Base-by-base conservation (phyloP, 2,113 vertebrate genomes). In the Sebastes fasciatus region DNA sequence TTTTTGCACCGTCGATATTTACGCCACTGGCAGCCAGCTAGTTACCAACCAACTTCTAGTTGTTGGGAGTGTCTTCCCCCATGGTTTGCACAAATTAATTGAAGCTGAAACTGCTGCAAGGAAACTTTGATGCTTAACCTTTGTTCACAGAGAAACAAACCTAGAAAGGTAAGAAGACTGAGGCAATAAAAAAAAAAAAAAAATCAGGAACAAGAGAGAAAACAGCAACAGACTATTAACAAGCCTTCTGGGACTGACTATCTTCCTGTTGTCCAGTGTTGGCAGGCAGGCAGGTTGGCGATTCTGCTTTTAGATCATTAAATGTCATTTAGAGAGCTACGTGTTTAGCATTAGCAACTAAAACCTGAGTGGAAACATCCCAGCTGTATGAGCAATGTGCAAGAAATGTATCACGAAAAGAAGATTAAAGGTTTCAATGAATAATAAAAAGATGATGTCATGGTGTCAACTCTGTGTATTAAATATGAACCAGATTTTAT, bases 161-260 rank as follows among this genome's bases (percentile, higher is more conserved):
- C 0, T 3, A n/a, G 42, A 46, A 14, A 16, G 19, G 23, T 6
- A 34, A 34, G 9, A 11, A 7, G 64, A 40, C 11, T 1, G n/a
- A 61, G 43, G 45, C 14, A 6, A n/a, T 13, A 0, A 9, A 57
- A 34, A 13, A 10, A 55, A 34, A 34, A 61, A 34, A 14, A 6
- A 17, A 7, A 40, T 43, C 48, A 21, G 0, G 1, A 5, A 5
- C 21, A 8, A 13, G 34, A 42, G 6, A 62, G 23, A 55, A 45
- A 23, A 21, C 45, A 45, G 45, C 45, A 14, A 26, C 67, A 60
- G 75, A 60, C 10, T 8, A 67, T 13, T 63, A 52, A 72, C 77
- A 55, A 57, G 48, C 67, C 40, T 19, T 9, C 12, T 54, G 67
- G 49, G 34, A 52, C 26, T 2, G 76, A 42, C 54, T 1, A 40